A percentile compares a stretch with the other conserved stretches of the same genome.
Evolutionary conservation across 2,888 invertebrate species (phyloP).

Genomic region (Leptinotarsa tumamoca): DNA sequence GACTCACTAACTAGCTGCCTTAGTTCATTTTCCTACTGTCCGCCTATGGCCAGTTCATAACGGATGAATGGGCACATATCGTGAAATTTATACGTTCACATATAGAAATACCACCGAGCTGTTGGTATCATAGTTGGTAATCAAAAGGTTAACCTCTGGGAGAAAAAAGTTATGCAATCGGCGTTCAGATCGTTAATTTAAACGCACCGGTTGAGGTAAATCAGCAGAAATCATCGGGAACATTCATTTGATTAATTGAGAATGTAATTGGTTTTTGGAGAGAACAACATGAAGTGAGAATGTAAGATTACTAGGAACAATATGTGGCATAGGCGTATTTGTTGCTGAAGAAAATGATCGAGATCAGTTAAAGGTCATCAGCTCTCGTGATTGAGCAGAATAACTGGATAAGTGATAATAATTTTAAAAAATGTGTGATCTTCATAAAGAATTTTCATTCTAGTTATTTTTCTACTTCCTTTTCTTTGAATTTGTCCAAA

Average conservation of each 20-base stretch:
- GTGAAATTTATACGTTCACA: slow-evolving; percentile 32
- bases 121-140: slow-evolving; percentile 32
- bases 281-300: slow-evolving; percentile 23
- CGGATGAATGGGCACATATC: slow-evolving; percentile 36
- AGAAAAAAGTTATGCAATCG: slow-evolving; percentile 26
- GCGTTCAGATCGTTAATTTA: slow-evolving; percentile 38
- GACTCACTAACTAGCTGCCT: neutral
- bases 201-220: slow-evolving; percentile 36
- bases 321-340: slow-evolving; percentile 10
- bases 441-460: too few relatives aligned
- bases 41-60: slow-evolving; percentile 28
- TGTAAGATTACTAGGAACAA: slow-evolving; percentile 19
- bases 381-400: neutral
- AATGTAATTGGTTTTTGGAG: slow-evolving; percentile 40
- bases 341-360: neutral
- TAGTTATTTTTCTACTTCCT: too few relatives aligned
- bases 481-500: too few relatives aligned
- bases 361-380: slow-evolving; percentile 8
- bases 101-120: slow-evolving; percentile 30
- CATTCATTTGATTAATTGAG: slow-evolving; percentile 39
- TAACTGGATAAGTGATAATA: neutral
- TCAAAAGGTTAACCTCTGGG: slow-evolving; percentile 37
- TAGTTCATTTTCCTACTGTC: slow-evolving; percentile 7
- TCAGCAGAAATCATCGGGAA: slow-evolving; percentile 42
- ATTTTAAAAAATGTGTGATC: too few relatives aligned